Evolutionary conservation across 1,140 invertebrate species (phyloP), one percentile per base, ranked within the genome.

Genomic region (Drosophila equinoxialis): DNA sequence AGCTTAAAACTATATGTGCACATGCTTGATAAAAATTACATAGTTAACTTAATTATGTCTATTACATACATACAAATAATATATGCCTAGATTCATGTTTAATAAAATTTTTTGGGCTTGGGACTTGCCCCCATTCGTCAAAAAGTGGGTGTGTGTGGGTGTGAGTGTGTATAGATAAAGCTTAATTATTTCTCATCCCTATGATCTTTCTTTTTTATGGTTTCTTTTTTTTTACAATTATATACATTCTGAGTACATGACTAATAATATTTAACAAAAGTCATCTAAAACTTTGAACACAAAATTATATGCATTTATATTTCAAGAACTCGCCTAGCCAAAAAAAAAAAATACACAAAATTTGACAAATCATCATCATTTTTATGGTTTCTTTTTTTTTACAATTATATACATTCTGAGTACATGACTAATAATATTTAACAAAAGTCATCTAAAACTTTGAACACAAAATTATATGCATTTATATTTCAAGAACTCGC

Each of bases 241-340:
- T 61, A 42, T 72, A 75, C 65, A 79, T 73, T 62, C 65, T 59
- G 62, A 65, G 58, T 65, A 68, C 70, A 67, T 76, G 79, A 72
- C 81, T 80, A 87, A 75, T 79, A 89, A 79, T 83, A 82, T 89
- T 74, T 87, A 87, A 87, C 84, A 87, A 87, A 79, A 73, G 77
- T 59, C 35, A 59, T 41, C 72, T 87, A 79, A 77, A 82, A 70
- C 30, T 55, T 72, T 85, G 79, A 85, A 39, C 83, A 85, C 74
- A 83, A 79, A 70, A 51, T 51, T 10, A 51, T 72, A 61, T 6
- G 57, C 72, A 8, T 61, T 23, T 30, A 57, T 20, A 8, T 81
- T 76, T 37, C 30, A 17, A 23, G 0, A 8, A 39, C 3, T 20
- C 33, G 30, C 30, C 30, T 6, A 30, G 23, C 20, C 17, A 51